Conservation (phyloP, 2,797 vertebrate genomes). For the Crypturellus tataupa region DNA sequence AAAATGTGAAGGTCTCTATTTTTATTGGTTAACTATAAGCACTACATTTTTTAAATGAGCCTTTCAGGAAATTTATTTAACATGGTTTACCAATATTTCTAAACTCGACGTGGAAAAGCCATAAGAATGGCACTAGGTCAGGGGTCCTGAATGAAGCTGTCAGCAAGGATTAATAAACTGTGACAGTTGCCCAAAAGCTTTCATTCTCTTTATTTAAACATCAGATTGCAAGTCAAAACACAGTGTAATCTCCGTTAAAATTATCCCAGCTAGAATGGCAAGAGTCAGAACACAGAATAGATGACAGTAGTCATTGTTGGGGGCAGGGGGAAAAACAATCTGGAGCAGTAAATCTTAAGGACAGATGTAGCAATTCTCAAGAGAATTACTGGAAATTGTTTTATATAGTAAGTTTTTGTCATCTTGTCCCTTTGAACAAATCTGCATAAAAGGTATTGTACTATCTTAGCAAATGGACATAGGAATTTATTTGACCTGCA, state of each 20-base stretch:
- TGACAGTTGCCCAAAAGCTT: slow-evolving; percentile 88
- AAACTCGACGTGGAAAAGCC: slow-evolving; percentile 73
- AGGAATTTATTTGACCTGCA: neutral
- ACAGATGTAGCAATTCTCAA: neutral
- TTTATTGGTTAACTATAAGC: slow-evolving; percentile 81
- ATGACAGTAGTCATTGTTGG: slow-evolving; percentile 77
- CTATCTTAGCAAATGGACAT: neutral
- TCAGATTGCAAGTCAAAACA: slow-evolving; percentile 84
- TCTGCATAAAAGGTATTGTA: neutral
- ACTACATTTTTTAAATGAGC: slow-evolving; percentile 38
- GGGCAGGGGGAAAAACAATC: neutral
- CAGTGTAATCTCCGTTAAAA: slow-evolving; percentile 88
- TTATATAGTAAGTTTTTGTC: neutral
- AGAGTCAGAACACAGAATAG: slow-evolving; percentile 71
- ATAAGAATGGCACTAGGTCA: slow-evolving; percentile 74
- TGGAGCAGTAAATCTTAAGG: slow-evolving; percentile 69
- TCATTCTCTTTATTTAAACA: slow-evolving; percentile 88
- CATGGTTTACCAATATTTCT: slow-evolving; percentile 71
- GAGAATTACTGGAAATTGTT: neutral
- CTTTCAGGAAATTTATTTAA: slow-evolving; percentile 65
- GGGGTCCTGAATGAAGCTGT: slow-evolving; percentile 85
- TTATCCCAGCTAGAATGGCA: slow-evolving; percentile 81
- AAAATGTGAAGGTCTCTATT: slow-evolving; percentile 62
- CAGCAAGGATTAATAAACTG: slow-evolving; percentile 87
- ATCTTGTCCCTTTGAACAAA: neutral